phyloP scores from a whole-genome alignment of 2,888 invertebrate species.

The Lutraria lutraria region DNA sequence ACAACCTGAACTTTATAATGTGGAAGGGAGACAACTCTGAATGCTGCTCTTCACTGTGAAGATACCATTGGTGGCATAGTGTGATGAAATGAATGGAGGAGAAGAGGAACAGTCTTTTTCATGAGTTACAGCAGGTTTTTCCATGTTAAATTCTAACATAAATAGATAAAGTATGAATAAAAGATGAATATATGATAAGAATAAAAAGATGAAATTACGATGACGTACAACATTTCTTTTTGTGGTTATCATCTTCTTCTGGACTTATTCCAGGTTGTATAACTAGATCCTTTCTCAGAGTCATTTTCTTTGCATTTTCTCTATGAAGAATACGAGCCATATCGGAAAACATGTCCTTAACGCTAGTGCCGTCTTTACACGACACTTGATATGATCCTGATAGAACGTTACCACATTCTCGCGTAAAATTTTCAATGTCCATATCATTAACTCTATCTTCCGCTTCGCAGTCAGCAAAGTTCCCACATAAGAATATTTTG shows the following conservation, averaged over 20 bases:
- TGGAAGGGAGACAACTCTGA: too few relatives aligned
- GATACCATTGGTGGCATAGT: too few relatives aligned
- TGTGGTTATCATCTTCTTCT: conserved; percentile 68
- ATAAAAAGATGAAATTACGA: conserved; percentile 36
- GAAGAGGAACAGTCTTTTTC: too few relatives aligned
- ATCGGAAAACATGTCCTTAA: conserved; percentile 96
- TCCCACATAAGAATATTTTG: conserved; percentile 97
- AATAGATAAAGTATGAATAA: too few relatives aligned
- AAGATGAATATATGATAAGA: background rate
- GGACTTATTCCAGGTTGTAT: conserved; percentile 78
- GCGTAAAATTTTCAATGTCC: conserved; percentile 94
- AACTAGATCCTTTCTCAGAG: conserved; percentile 77
- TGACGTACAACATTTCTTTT: conserved; percentile 77
- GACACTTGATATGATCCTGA: conserved; percentile 96
- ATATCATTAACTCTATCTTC: conserved; percentile 92
- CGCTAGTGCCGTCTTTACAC: conserved; percentile 94
- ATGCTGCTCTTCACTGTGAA: too few relatives aligned
- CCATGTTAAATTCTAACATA: too few relatives aligned
- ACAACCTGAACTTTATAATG: too few relatives aligned
- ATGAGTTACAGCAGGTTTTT: too few relatives aligned
- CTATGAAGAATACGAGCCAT: conserved; percentile 89
- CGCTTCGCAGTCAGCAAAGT: conserved; percentile 94
- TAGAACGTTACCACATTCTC: conserved; percentile 96
- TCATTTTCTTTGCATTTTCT: conserved; percentile 78
- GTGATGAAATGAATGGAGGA: too few relatives aligned